Percentiles rank a stretch among this genome's conserved stretches.
Evolutionary conservation across 2,888 invertebrate species (phyloP).

Genomic region (Agonopterix heracliana): DNA sequence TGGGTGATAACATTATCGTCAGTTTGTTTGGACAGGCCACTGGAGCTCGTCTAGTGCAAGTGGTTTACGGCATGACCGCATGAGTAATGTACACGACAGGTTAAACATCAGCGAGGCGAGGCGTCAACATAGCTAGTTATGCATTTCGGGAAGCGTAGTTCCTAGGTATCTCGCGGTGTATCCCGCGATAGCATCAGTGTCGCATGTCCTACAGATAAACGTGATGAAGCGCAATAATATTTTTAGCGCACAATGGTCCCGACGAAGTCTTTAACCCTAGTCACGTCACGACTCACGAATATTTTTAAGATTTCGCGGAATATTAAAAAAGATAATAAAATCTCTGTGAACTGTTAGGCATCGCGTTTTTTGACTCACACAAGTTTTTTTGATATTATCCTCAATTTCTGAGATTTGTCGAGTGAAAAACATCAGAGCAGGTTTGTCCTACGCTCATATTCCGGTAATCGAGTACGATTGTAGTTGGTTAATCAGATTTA

Average conservation of each 20-base stretch:
- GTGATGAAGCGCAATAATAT: conserved; percentile 38
- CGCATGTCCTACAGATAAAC: too few relatives aligned
- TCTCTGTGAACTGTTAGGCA: conserved; percentile 22
- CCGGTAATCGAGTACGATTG: too few relatives aligned
- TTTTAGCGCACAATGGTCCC: conserved; percentile 33
- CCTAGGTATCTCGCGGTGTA: too few relatives aligned
- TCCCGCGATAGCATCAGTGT: too few relatives aligned
- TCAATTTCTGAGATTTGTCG: conserved; percentile 14
- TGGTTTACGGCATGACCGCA: conserved; percentile 39
- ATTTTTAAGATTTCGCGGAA: conserved; percentile 40
- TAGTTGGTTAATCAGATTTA: too few relatives aligned
- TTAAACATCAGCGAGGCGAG: too few relatives aligned
- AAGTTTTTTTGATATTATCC: conserved; percentile 9
- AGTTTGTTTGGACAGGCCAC: conserved; percentile 12
- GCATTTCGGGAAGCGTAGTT: too few relatives aligned
- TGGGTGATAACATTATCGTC: conserved; percentile 2
- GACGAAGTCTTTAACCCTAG: conserved; percentile 42
- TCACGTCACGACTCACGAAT: conserved; percentile 49
- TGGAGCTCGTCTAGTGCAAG: conserved; percentile 24
- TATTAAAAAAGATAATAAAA: conserved; percentile 19
- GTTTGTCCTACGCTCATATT: too few relatives aligned
- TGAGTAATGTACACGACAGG: conserved; percentile 19
- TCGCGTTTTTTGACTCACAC: background rate
- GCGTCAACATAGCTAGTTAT: too few relatives aligned
- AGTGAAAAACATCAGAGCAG: conserved; percentile 4